These are phyloP conservation scores for Fukomys damarensis DNA, from an alignment of 2,113 vertebrate genomes.

Conservation along the genomic window DNA sequence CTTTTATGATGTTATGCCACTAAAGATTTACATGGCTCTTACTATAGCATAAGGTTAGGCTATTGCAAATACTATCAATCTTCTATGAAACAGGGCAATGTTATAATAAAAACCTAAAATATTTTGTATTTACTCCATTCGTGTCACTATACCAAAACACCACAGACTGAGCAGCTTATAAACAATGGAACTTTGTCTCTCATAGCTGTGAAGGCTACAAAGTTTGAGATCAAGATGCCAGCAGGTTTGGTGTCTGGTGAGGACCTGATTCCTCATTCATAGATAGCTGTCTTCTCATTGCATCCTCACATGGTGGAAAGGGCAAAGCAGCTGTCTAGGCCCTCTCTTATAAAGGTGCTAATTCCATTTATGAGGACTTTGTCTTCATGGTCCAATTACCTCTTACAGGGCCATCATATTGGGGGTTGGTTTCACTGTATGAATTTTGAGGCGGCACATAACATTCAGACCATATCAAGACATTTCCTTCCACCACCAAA, in stretches of 20 bases:
- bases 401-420: not conserved
- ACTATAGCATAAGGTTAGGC: not conserved
- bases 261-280: not conserved
- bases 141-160: not conserved
- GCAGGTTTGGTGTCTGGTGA: not conserved
- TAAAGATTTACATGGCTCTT: not conserved
- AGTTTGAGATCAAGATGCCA: too few relatives aligned
- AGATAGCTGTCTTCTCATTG: not conserved
- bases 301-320: not conserved
- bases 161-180: not conserved
- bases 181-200: not conserved
- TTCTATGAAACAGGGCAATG: not conserved
- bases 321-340: not conserved
- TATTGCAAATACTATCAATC: not conserved
- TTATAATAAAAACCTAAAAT: conserved; percentile 34
- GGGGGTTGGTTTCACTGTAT: not conserved
- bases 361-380: not conserved
- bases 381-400: not conserved
- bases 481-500: not conserved
- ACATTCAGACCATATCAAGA: not conserved
- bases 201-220: not conserved
- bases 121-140: not conserved
- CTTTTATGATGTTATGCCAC: not conserved
- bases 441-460: rapidly evolving
- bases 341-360: not conserved